A percentile compares a stretch with the other conserved stretches of the same genome.
Evolutionary conservation across 2,113 vertebrate species (phyloP).

Genomic region (Oncorhynchus keta): DNA sequence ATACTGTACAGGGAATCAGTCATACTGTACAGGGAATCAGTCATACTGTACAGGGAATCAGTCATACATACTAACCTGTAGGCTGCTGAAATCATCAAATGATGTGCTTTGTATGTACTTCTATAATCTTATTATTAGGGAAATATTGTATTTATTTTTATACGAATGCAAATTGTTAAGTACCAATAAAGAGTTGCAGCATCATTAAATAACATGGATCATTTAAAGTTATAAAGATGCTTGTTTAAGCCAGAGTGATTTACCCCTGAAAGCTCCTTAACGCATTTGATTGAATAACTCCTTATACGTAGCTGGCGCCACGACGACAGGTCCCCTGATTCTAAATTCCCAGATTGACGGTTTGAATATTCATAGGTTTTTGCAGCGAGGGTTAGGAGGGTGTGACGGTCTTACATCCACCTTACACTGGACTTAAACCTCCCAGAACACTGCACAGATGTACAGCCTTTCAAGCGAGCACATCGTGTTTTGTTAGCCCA

Average conservation of each 20-base stretch:
- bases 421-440: constrained; percentile 69
- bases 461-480: constrained; percentile 62
- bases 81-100: too few species aligned
- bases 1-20: too few species aligned
- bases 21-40: too few species aligned
- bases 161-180: too few species aligned
- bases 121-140: too few species aligned
- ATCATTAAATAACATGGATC: too few species aligned
- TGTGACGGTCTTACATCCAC: constrained; percentile 58
- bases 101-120: too few species aligned
- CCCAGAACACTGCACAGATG: constrained; percentile 72
- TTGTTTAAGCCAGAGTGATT: not conserved
- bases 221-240: too few species aligned
- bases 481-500: constrained; percentile 71
- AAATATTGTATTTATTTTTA: too few species aligned
- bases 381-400: constrained; percentile 19
- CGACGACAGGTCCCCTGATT: constrained; percentile 46
- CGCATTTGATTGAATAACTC: constrained; percentile 59
- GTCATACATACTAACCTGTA: too few species aligned
- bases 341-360: constrained; percentile 55
- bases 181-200: too few species aligned
- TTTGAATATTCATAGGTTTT: constrained; percentile 75
- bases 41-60: too few species aligned
- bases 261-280: not conserved
- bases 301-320: constrained; percentile 45